Evolutionary conservation across 2,888 invertebrate genomes (phyloP).

Genomic region (Drosophila sordidula): DNA sequence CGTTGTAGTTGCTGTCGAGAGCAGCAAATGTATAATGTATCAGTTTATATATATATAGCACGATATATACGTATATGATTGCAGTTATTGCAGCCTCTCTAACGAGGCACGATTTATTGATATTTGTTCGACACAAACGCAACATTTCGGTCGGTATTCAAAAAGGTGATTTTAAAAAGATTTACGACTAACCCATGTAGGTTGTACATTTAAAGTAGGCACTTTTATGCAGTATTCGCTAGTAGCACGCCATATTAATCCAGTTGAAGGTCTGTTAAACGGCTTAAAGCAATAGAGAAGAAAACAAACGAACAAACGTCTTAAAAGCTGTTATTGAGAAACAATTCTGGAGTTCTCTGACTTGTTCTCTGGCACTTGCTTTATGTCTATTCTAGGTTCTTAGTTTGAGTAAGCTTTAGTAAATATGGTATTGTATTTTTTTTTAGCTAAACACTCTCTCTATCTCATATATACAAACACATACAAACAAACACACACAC

Average conservation of each 20-base stretch:
- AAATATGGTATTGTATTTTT: conserved; percentile 35
- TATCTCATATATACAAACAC: conserved; percentile 26
- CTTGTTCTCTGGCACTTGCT: conserved; percentile 15
- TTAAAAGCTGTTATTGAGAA: conserved; percentile 21
- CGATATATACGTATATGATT: conserved; percentile 25
- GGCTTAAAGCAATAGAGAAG: neutral
- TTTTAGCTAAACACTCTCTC: conserved; percentile 24
- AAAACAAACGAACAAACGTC: neutral
- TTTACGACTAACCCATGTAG: conserved; percentile 49
- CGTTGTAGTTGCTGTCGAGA: conserved; percentile 21
- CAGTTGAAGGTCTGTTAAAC: conserved; percentile 30
- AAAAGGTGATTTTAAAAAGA: conserved; percentile 30
- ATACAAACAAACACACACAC: conserved; percentile 39
- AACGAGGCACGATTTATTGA: conserved; percentile 45
- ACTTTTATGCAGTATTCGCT: conserved; percentile 57
- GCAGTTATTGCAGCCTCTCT: conserved; percentile 21
- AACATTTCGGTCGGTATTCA: conserved; percentile 51
- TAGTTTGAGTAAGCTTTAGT: conserved; percentile 52
- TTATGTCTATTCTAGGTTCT: conserved; percentile 27
- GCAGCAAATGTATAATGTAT: conserved; percentile 22
- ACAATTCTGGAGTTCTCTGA: conserved; percentile 5
- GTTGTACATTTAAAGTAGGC: conserved; percentile 56
- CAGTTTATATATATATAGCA: conserved; percentile 41
- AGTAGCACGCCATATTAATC: conserved; percentile 57
- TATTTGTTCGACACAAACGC: conserved; percentile 64